Conservation (phyloP, 1,140 invertebrate species). For the Lepidurus couesii region DNA sequence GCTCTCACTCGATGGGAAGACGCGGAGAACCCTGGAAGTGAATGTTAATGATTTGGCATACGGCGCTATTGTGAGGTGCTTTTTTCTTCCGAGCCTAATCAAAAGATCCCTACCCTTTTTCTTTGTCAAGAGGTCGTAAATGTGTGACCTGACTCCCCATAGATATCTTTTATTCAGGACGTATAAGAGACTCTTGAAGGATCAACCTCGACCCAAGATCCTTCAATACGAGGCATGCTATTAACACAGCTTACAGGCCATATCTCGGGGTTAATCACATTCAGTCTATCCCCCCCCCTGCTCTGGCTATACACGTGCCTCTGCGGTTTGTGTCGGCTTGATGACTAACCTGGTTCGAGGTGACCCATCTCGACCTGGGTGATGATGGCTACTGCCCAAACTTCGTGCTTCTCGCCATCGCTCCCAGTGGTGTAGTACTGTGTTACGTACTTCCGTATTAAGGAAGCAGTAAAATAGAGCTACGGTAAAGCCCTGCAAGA, state of each 20-base stretch:
- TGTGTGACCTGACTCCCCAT: constrained; percentile 52
- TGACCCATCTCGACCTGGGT: constrained; percentile 37
- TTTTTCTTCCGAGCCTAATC: too few species aligned
- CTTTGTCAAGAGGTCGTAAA: neutral
- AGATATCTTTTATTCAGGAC: constrained; percentile 23
- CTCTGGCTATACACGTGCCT: neutral
- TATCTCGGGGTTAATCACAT: too few species aligned
- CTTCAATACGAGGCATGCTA: neutral
- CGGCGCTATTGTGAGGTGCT: too few species aligned
- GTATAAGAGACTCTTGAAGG: neutral
- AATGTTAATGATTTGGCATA: too few species aligned
- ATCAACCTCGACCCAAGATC: neutral
- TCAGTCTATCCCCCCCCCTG: too few species aligned
- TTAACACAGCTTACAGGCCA: too few species aligned
- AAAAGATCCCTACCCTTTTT: neutral
- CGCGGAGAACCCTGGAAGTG: too few species aligned
- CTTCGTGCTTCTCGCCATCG: constrained; percentile 59
- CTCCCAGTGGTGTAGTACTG: constrained; percentile 69
- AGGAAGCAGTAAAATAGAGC: constrained; percentile 86
- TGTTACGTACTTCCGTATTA: constrained; percentile 83
- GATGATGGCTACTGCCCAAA: neutral
- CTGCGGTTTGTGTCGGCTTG: neutral
- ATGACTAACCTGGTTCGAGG: neutral
- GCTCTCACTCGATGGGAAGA: too few species aligned
- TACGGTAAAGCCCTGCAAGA: constrained; percentile 69